phyloP scores from a whole-genome alignment of 2,888 invertebrate species.

The Polyommatus iphigenia region DNA sequence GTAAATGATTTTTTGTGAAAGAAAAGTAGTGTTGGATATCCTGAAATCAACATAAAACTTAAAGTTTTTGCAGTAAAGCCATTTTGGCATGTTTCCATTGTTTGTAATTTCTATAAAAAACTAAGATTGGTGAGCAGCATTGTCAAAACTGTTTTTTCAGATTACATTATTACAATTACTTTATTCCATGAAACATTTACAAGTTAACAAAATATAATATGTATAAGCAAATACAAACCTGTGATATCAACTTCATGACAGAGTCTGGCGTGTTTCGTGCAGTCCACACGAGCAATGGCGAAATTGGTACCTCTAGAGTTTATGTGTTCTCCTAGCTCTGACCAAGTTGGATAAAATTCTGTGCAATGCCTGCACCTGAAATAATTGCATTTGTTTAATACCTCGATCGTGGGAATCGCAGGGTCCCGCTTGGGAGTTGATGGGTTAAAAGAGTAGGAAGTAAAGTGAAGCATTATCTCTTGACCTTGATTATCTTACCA shows the following conservation, averaged over 20 bases:
- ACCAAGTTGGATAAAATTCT: conserved; percentile 87
- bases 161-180: neutral
- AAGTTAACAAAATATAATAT: no score
- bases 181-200: neutral
- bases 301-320: conserved; percentile 83
- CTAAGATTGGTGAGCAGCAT: no score
- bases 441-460: neutral
- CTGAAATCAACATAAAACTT: conserved; percentile 57
- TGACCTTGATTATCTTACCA: conserved; percentile 74
- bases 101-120: no score
- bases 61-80: neutral
- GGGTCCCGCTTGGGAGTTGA: no score
- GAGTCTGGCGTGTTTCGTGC: conserved; percentile 84
- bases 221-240: conserved; percentile 57
- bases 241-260: conserved; percentile 89
- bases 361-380: conserved; percentile 94
- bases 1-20: conserved; percentile 85
- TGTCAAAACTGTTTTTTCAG: no score
- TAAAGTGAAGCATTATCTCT: neutral
- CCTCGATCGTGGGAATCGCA: no score
- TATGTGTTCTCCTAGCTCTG: conserved; percentile 84
- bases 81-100: no score
- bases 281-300: conserved; percentile 89
- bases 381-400: conserved; percentile 29
- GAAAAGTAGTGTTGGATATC: conserved; percentile 85